Conservation (phyloP, 2,113 vertebrate species). For the Pterocles gutturalis region DNA sequence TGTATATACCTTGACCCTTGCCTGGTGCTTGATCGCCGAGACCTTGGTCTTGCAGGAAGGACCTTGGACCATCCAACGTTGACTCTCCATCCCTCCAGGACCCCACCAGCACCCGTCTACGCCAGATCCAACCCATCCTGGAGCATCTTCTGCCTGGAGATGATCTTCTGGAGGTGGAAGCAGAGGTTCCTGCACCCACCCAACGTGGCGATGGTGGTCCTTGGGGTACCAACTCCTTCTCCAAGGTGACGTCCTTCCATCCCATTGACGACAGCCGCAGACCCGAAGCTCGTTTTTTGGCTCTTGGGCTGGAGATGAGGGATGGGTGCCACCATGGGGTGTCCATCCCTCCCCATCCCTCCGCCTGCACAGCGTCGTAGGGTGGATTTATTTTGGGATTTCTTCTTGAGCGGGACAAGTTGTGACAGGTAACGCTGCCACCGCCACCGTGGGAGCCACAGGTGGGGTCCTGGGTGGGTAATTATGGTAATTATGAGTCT, state of each 20-base stretch:
- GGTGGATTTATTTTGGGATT: fast-evolving
- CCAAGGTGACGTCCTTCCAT: fast-evolving
- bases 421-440: fast-evolving
- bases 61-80: fast-evolving
- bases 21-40: not conserved
- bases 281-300: fast-evolving
- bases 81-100: not conserved
- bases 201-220: fast-evolving
- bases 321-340: fast-evolving
- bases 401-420: not conserved
- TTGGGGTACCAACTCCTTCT: not conserved
- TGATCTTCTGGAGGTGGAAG: not conserved
- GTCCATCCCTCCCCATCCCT: not conserved
- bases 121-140: fast-evolving
- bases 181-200: not conserved
- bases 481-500: not conserved
- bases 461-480: fast-evolving
- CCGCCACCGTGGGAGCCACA: fast-evolving
- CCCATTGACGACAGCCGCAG: fast-evolving
- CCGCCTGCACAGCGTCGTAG: fast-evolving
- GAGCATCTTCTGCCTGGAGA: not conserved
- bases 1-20: conserved; percentile 74
- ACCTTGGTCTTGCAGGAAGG: not conserved
- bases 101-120: fast-evolving
- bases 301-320: not conserved